phyloP scores from a whole-genome alignment of 37 sponge, comb jelly and placozoan species.

The Tethya wilhelma region DNA sequence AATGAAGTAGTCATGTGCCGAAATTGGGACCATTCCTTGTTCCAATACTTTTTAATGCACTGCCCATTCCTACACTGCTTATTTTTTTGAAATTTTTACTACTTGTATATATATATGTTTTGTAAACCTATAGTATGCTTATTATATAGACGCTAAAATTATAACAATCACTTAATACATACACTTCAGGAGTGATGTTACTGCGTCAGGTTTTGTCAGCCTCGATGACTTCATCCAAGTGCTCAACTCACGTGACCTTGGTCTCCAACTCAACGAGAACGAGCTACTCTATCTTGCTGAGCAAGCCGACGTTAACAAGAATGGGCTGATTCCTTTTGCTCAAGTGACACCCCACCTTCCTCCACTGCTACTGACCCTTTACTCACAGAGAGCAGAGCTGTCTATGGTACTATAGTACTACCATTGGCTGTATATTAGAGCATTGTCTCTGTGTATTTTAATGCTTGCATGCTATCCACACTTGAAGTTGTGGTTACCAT shows the following conservation, averaged over 20 bases:
- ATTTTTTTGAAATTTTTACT: too few species aligned
- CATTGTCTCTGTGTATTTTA: too few species aligned
- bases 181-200: neutral
- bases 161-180: neutral
- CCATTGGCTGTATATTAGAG: too few species aligned
- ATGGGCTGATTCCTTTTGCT: conserved; percentile 29
- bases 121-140: neutral
- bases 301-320: conserved; percentile 18
- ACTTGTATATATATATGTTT: too few species aligned
- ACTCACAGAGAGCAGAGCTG: conserved; percentile 39
- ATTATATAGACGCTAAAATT: neutral
- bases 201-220: conserved; percentile 19
- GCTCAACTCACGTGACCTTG: conserved; percentile 46
- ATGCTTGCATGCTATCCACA: too few species aligned
- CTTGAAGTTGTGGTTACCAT: too few species aligned
- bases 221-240: conserved; percentile 42
- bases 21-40: too few species aligned
- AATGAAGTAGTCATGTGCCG: too few species aligned
- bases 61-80: too few species aligned
- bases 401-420: too few species aligned
- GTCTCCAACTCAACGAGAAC: conserved; percentile 52
- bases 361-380: conserved; percentile 27
- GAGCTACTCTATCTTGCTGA: conserved; percentile 38
- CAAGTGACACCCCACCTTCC: conserved; percentile 40
- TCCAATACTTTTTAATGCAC: too few species aligned